Evolutionary conservation across 2,888 invertebrate species (phyloP), one percentile per base, ranked within the genome.

Genomic region (Oeneis ivallda): DNA sequence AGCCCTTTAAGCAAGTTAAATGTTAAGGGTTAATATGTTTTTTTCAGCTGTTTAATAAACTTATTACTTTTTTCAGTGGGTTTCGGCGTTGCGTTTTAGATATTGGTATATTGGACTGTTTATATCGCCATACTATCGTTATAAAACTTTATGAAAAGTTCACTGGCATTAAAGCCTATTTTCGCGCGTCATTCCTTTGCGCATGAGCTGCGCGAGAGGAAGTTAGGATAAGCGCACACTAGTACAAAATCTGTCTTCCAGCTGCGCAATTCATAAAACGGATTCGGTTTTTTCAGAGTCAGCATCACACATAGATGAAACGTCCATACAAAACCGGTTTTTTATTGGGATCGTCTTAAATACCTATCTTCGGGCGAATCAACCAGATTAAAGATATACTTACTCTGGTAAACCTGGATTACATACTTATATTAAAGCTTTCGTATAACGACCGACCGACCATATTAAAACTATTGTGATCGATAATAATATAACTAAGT

Each of bases 161-260:
- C 79, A 74, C 65, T 65, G 72, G 76, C 67, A 60, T 62, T 64
- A 82, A 76, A 77, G 70, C 73, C 74, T 78, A 64, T 9, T 74
- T 76, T 84, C 62, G 79, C 76, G 72, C 72, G 75, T 67, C 68
- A 10, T 3, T 54, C 47, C 70, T 79, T 70, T 85, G 88, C 87
- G 88, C 87, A 87, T 86, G 89, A 81, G 75, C 83, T 86, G 87
- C 86, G 87, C 87, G 85, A 76, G 87, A 85, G 86, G 79, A 76
- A 85, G 81, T 80, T 57, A 66, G n/a, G 39, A 1, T 32, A 15
- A 17, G 50, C 45, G 56, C 45, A 56, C 56, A 63, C n/a, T 34
- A 49, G 59, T 19, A 32, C 17, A 19, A 41, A 26, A 49, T 39
- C 39, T 26, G 49, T 34, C 41, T 52, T 41, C n/a, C 43, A 11